Evolutionary conservation across 2,888 invertebrate species (phyloP).

Genomic region (Coleophora deauratella): DNA sequence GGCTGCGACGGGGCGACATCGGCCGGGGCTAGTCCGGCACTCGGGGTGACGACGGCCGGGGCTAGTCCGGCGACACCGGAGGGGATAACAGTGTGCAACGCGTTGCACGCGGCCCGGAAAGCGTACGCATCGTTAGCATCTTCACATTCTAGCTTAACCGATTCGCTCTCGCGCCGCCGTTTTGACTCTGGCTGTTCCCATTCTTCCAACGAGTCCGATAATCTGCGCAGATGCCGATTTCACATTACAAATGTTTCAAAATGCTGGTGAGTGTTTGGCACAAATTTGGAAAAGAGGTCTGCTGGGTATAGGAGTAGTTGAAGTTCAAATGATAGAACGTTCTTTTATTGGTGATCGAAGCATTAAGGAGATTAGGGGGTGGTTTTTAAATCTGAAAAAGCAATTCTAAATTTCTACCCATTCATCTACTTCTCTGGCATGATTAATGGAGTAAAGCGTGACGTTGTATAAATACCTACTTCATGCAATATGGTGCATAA

Average conservation of each 20-base stretch:
- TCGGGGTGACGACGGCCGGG: no score
- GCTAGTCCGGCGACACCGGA: constrained; percentile 29
- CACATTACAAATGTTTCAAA: background rate
- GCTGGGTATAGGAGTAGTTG: background rate
- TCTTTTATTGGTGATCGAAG: no score
- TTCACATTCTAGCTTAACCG: constrained; percentile 82
- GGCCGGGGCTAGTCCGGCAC: no score
- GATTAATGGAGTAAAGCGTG: no score
- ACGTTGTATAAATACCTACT: no score
- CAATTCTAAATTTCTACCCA: no score
- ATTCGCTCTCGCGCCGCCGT: constrained; percentile 74
- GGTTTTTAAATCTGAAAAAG: no score
- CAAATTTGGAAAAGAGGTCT: background rate
- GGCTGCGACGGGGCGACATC: no score
- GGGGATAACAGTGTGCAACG: constrained; percentile 15
- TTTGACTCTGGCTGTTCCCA: constrained; percentile 66
- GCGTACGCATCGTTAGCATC: constrained; percentile 80
- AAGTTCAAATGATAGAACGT: no score
- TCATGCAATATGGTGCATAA: no score
- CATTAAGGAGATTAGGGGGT: no score
- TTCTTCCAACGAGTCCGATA: constrained; percentile 59
- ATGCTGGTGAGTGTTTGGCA: constrained; percentile 2
- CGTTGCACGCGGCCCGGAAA: constrained; percentile 63
- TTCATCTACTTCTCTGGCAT: no score
- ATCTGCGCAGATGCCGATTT: constrained; percentile 53